These are phyloP conservation scores for Anas platyrhynchos DNA, from an alignment of 2,113 vertebrate genomes.

Conservation along the genomic window DNA sequence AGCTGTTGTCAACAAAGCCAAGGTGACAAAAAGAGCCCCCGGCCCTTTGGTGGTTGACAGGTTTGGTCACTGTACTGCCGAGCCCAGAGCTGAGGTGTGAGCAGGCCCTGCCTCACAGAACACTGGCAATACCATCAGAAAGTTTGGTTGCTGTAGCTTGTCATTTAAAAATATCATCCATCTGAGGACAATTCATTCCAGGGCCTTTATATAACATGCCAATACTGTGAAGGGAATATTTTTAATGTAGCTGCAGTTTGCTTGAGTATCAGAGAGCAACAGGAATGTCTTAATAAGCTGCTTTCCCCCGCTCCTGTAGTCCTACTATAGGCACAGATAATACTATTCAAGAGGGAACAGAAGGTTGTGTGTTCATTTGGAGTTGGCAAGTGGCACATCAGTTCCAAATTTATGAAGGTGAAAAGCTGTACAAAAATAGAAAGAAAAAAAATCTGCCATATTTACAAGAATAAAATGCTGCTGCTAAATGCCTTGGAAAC, in stretches of 20 bases:
- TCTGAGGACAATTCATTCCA: background rate
- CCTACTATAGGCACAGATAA: background rate
- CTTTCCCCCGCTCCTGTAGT: background rate
- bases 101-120: background rate
- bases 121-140: background rate
- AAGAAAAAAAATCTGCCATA: background rate
- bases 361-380: background rate
- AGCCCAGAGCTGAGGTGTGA: conserved; percentile 51
- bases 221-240: background rate
- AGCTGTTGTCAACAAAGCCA: conserved; percentile 38
- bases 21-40: conserved; percentile 57
- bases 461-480: background rate
- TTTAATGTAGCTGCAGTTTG: background rate
- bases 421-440: background rate
- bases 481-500: background rate
- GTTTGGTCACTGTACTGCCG: conserved; percentile 21
- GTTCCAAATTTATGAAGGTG: conserved; percentile 18
- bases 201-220: conserved; percentile 15
- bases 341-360: background rate
- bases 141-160: background rate
- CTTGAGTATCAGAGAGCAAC: background rate
- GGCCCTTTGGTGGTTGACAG: conserved; percentile 33
- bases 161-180: background rate
- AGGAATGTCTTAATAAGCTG: background rate
- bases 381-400: background rate